Percentiles rank a stretch among this genome's conserved stretches.
Conservation (phyloP, 2,113 vertebrate species). For the Apteryx mantelli region DNA sequence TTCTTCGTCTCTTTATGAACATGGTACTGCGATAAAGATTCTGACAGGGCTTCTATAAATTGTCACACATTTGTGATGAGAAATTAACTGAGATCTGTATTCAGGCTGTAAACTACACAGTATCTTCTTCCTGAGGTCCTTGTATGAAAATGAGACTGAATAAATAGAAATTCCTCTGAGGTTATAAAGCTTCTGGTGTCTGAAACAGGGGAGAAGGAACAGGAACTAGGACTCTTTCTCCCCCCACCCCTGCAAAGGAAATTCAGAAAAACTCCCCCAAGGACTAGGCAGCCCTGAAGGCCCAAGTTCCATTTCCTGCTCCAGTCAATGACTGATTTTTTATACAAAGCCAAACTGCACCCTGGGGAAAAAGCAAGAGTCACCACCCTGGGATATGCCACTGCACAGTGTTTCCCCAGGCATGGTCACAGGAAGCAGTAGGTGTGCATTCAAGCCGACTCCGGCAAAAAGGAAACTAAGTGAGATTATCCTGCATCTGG, state of each 20-base stretch:
- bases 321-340: background rate
- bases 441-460: background rate
- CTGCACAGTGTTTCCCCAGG: background rate
- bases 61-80: background rate
- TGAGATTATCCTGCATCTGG: background rate
- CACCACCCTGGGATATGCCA: background rate
- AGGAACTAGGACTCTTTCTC: background rate
- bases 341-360: background rate
- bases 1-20: background rate
- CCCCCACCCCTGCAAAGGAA: rapidly evolving
- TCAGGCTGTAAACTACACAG: background rate
- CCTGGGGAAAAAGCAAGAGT: background rate
- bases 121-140: background rate
- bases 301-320: background rate
- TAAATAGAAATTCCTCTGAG: background rate
- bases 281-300: background rate
- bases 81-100: background rate
- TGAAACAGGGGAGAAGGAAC: background rate
- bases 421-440: background rate
- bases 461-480: background rate
- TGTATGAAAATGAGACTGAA: background rate
- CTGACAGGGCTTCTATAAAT: background rate
- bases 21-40: background rate
- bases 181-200: background rate
- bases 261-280: background rate